Conservation (phyloP, 2,797 vertebrate genomes). For the Octomys mimax region DNA sequence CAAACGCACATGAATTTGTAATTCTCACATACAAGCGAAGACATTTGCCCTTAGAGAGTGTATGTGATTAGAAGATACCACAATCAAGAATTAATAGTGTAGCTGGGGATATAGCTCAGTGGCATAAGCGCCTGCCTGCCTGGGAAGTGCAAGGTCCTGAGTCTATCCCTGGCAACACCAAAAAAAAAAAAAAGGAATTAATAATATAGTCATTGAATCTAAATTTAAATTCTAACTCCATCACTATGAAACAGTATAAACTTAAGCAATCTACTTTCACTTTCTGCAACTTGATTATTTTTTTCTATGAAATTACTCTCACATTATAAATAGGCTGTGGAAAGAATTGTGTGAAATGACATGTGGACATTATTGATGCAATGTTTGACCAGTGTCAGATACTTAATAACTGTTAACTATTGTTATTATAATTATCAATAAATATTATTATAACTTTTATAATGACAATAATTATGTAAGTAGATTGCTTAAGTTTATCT, state of each 20-base stretch:
- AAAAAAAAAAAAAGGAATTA: no score
- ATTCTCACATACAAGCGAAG: neutral
- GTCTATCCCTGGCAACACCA: no score
- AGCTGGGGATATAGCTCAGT: no score
- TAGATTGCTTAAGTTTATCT: no score
- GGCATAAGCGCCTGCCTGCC: no score
- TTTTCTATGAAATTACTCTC: neutral
- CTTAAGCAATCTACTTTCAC: neutral
- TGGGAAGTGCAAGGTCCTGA: no score
- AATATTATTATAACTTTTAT: neutral
- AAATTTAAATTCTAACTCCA: conserved; percentile 10
- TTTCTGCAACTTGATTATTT: neutral
- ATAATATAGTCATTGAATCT: neutral
- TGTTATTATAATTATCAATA: conserved; percentile 32
- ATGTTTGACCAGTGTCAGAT: neutral
- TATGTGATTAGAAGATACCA: neutral
- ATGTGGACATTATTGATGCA: neutral
- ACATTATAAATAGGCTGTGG: neutral
- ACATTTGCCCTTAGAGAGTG: conserved; percentile 5
- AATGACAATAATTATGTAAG: no score
- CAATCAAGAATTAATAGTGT: neutral
- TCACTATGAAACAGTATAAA: neutral
- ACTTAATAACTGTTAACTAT: neutral
- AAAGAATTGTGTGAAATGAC: neutral
- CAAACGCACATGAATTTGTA: neutral